Evolutionary conservation across 2,797 vertebrate species (phyloP), one percentile per base, ranked within the genome.

Genomic region (Myiotriccus ornatus): DNA sequence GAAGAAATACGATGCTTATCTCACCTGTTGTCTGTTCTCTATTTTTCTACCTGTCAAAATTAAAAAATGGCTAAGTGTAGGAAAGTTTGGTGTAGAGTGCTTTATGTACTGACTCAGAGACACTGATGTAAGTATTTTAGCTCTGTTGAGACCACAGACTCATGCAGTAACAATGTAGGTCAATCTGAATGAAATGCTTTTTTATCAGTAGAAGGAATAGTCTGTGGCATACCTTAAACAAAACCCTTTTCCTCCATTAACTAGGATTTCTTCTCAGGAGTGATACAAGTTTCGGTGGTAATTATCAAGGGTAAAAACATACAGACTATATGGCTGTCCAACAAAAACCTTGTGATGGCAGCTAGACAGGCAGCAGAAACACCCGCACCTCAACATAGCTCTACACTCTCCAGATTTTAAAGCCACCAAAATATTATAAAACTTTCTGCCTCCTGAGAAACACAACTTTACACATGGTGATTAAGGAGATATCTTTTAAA

Each of bases 261-360:
- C 24, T 37, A 59, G 11, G 5, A 10, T 47, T 89, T 79, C 2
- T 39, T 84, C 81, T 73, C 39, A 50, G 22, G 15, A 79, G 13
- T 35, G 4, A 53, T 46, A 28, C 2, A 68, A 52, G 10, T 79
- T 87, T 55, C 57, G 16, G 13, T 64, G 34, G 13, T 78, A 60
- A 21, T 49, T 89, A 25, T 30, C 17, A 21, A 62, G 34, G 4
- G 8, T 44, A 70, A 75, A 46, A 71, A 25, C 6, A 19, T 25
- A 49, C 0, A 7, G 43, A 53, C 37, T 18, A 34, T 5, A 25
- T 1, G 4, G 17, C 16, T 90, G 22, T 65, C 32, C 1, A 3
- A 70, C 34, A 63, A 62, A 83, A 87, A 27, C 3, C 3, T 50
- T 43, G 10, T 34, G 32, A 46, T 22, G 34, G 34, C 41, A 84